Evolutionary conservation across 2,113 vertebrate species (phyloP).

Genomic region (Chrysemys picta): DNA sequence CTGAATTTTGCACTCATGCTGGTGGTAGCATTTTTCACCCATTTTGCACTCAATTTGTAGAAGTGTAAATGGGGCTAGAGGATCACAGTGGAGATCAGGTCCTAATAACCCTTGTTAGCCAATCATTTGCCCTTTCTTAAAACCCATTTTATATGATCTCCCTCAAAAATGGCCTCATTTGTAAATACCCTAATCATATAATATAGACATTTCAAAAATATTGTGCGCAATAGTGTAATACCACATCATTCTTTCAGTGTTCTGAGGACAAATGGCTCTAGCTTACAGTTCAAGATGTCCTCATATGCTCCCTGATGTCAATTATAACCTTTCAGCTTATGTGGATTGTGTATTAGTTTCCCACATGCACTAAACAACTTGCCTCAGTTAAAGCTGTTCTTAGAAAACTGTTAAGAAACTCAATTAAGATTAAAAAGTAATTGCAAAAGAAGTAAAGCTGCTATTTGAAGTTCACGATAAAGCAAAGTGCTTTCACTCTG

Average conservation of each 20-base stretch:
- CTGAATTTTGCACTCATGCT: not conserved
- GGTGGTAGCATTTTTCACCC: not conserved
- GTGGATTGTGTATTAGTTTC: not conserved
- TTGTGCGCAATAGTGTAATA: not conserved
- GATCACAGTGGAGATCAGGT: not conserved
- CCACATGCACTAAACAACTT: not conserved
- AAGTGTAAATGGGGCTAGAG: not conserved
- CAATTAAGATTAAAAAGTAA: not conserved
- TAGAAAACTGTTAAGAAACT: conserved; percentile 1
- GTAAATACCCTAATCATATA: not conserved
- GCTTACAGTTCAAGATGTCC: not conserved
- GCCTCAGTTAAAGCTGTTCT: not conserved
- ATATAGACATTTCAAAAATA: not conserved
- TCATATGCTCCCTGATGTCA: not conserved
- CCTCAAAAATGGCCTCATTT: not conserved
- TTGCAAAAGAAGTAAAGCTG: not conserved
- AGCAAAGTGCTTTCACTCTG: not conserved
- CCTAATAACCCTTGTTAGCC: not conserved
- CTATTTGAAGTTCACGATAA: not conserved
- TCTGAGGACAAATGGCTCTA: not conserved
- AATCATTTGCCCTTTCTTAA: not conserved
- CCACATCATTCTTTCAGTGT: not conserved
- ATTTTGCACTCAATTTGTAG: not conserved
- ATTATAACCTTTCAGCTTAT: not conserved
- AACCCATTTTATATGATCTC: not conserved